Percentiles rank a stretch among this genome's conserved stretches.
Evolutionary conservation across 2,888 invertebrate species (phyloP).

Genomic region (Drosophila nigritarsus): DNA sequence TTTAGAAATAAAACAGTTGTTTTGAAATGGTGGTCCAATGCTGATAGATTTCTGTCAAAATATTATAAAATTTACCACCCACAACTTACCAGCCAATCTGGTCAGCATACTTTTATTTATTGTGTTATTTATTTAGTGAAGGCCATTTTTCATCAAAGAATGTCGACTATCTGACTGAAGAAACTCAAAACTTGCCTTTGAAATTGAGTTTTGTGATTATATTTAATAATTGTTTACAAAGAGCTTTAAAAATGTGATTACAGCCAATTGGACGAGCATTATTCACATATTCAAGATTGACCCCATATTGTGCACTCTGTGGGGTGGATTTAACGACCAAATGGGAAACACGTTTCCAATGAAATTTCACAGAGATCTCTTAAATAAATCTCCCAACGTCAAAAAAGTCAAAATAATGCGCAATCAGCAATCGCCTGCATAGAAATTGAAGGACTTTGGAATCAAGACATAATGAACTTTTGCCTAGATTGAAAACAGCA

Average conservation of each 20-base stretch:
- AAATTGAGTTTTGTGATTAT: not conserved
- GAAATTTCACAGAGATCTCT: not conserved
- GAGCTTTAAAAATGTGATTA: conserved; percentile 3
- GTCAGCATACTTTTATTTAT: not conserved
- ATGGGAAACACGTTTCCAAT: not conserved
- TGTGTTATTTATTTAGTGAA: not conserved
- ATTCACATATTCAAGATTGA: conserved; percentile 2
- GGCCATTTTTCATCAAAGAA: not conserved
- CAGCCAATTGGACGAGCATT: conserved; percentile 2
- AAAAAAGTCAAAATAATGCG: not conserved
- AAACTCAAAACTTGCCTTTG: not conserved
- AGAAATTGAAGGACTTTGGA: not conserved
- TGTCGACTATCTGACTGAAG: not conserved
- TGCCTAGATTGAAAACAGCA: not conserved
- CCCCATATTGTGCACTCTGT: conserved; percentile 2
- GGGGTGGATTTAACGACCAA: conserved; percentile 3
- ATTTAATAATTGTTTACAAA: conserved; percentile 1
- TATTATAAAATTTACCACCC: not conserved
- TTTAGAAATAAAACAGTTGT: not conserved
- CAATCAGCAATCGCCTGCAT: not conserved
- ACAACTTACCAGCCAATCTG: not conserved
- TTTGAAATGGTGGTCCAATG: not conserved
- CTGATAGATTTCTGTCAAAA: not conserved
- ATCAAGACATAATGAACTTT: not conserved
- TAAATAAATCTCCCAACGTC: not conserved